Conservation (phyloP, 2,888 invertebrate species). For the Melieria omissa region DNA sequence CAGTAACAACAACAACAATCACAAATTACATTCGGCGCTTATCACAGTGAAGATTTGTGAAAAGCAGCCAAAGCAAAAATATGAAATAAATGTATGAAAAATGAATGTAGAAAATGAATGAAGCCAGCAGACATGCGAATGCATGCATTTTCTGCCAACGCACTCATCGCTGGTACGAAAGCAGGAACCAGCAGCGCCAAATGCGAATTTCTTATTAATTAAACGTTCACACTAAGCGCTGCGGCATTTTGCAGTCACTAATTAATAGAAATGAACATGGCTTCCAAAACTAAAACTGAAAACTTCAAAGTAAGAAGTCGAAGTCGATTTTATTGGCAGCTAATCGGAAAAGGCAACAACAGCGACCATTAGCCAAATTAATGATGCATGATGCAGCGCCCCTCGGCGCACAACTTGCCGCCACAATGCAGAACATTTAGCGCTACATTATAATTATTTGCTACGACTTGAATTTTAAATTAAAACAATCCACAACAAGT, state of each 20-base stretch:
- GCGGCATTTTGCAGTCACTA: background rate
- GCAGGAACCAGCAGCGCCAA: background rate
- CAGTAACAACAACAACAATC: background rate
- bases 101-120: background rate
- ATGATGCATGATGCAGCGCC: no score
- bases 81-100: background rate
- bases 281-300: background rate
- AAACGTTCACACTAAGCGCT: slow-evolving; percentile 17
- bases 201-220: slow-evolving; percentile 26
- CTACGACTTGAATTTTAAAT: no score
- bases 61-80: background rate
- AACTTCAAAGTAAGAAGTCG: no score
- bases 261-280: background rate
- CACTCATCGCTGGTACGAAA: background rate
- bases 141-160: background rate
- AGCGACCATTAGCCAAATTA: no score
- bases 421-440: no score
- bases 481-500: no score
- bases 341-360: no score
- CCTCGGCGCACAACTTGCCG: no score
- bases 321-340: no score
- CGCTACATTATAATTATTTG: no score
- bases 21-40: background rate
- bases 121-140: background rate
- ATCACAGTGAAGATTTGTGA: background rate